Evolutionary conservation across 1,140 invertebrate genomes (phyloP).

Genomic region (Hesperophylax magnus): DNA sequence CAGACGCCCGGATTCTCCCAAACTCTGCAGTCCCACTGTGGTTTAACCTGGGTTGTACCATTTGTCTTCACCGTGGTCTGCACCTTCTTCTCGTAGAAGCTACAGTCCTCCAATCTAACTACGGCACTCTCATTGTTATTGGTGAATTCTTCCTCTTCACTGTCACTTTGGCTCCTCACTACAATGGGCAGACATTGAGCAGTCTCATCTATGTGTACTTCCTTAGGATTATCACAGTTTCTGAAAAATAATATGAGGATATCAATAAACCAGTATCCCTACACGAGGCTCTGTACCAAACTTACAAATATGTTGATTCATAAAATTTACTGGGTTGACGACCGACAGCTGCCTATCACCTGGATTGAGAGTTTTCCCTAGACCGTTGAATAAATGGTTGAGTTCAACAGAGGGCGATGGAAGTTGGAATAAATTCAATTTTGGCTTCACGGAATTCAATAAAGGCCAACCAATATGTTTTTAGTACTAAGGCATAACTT

Average conservation of each 20-base stretch:
- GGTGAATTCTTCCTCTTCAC: neutral
- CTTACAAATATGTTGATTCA: too few species aligned
- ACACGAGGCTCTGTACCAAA: too few species aligned
- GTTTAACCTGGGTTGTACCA: neutral
- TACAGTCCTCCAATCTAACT: neutral
- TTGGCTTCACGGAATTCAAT: too few species aligned
- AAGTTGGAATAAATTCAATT: too few species aligned
- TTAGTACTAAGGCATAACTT: too few species aligned
- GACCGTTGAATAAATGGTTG: too few species aligned
- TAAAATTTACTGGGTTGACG: too few species aligned
- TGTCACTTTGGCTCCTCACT: neutral
- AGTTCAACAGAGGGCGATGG: too few species aligned
- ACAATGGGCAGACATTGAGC: neutral
- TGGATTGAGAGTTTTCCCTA: too few species aligned
- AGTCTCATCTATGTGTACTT: slow-evolving; percentile 1
- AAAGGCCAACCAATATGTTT: too few species aligned
- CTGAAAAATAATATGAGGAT: neutral
- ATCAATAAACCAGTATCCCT: too few species aligned
- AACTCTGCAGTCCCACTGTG: slow-evolving; percentile 56
- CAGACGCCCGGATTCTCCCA: slow-evolving; percentile 61
- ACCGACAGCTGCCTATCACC: too few species aligned
- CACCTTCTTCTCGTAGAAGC: neutral
- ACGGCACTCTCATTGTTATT: neutral
- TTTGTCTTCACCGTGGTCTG: neutral
- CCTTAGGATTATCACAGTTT: slow-evolving; percentile 34